Evolutionary conservation across 2,113 vertebrate genomes (phyloP), one percentile per base, ranked within the genome.

Genomic region (Panthera uncia): DNA sequence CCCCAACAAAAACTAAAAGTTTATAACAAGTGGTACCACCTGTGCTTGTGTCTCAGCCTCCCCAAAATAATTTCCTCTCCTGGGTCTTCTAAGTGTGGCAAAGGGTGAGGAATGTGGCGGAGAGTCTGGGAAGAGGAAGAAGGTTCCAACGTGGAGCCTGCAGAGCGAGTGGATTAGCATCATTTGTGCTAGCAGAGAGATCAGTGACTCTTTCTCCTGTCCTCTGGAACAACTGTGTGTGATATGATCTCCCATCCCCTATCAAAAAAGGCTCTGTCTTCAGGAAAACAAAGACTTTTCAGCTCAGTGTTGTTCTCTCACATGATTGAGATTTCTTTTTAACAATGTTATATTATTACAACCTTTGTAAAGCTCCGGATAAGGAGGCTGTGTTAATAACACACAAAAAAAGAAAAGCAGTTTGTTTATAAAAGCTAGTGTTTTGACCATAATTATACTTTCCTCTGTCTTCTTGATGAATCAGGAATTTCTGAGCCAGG

Each of bases 261-360:
- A 29, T 91, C 81, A 89, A 73, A 97, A 74, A 96, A 85, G 78
- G 18, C 86, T 93, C 89, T 89, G 85, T 93, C 74, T 78, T 78
- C 50, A 61, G 88, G 73, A 92, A 98, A 95, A 98, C 96, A 97
- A 97, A 97, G 84, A 86, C 82, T 85, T 66, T 80, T 97, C 69
- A 91, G 84, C 95, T 97, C 38, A n/a, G 8, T 1, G 31, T 13
- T 71, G 21, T 65, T 65, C 63, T 38, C 55, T 83, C 80, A 69
- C 74, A n/a, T 69, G 90, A 95, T 11, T 73, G 76, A n/a, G 69
- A 89, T 90, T 85, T 97, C 89, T 89, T 95, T 95, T 68, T 91
- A 73, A 96, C 95, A 89, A 94, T 79, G 57, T 89, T 69, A 31
- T 69, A 73, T 95, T 96, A 95, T 95, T 94, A 82, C 38, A 87